phyloP scores from a whole-genome alignment of 2,888 invertebrate genomes.

The Drosophila buzzatii region DNA sequence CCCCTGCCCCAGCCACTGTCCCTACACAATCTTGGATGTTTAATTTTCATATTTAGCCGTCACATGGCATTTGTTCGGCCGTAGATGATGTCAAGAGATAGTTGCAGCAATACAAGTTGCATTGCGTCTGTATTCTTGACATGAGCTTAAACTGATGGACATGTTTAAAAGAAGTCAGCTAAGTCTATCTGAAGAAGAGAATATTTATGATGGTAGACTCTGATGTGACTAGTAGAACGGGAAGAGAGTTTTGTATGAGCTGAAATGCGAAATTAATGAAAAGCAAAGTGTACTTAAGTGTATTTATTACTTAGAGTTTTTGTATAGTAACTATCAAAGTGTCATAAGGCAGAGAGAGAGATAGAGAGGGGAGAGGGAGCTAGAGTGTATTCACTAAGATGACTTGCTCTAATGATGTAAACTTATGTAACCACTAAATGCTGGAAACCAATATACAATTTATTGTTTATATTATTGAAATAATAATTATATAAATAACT shows the following conservation, averaged over 20 bases:
- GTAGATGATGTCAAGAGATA: slow-evolving; percentile 11
- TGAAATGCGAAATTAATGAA: not conserved
- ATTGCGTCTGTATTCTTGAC: not conserved
- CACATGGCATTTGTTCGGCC: slow-evolving; percentile 26
- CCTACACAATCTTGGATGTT: slow-evolving; percentile 23
- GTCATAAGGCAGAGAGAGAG: not conserved
- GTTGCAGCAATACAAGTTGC: not conserved
- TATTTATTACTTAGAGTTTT: not conserved
- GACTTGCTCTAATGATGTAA: no score
- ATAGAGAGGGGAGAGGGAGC: not conserved
- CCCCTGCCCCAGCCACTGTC: not conserved
- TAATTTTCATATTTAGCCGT: slow-evolving; percentile 49
- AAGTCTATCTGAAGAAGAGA: not conserved
- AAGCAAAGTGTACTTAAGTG: not conserved
- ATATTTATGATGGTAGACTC: not conserved
- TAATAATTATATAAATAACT: no score
- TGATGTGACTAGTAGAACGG: not conserved
- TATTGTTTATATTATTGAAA: no score
- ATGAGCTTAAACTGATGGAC: slow-evolving; percentile 11
- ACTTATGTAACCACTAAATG: no score
- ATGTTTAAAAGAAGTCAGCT: not conserved
- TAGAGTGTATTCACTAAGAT: no score
- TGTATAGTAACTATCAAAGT: not conserved
- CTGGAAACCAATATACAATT: no score
- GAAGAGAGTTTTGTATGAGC: not conserved